These are phyloP conservation scores for Xiphorhynchus elegans DNA, from an alignment of 2,113 vertebrate genomes.

Conservation along the genomic window DNA sequence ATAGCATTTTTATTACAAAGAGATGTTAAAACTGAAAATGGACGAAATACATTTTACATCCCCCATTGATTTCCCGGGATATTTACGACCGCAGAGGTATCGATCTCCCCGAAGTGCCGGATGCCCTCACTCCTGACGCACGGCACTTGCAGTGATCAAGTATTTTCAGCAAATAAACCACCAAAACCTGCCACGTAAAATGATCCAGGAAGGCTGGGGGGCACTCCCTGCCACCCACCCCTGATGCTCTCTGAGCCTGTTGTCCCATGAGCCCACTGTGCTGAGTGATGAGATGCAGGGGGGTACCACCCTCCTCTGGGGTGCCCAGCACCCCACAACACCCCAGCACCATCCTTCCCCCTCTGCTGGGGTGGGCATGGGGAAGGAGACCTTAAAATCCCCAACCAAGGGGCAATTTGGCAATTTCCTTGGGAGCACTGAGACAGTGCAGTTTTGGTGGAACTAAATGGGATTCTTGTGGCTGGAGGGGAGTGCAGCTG, in stretches of 20 bases:
- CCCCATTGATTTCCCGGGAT: constrained; percentile 9
- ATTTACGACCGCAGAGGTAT: constrained; percentile 42
- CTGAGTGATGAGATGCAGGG: fast-evolving
- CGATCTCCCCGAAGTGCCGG: constrained; percentile 41
- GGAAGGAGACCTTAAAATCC: not conserved
- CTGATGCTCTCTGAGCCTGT: not conserved
- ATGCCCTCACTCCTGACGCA: not conserved
- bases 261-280: fast-evolving
- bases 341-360: not conserved
- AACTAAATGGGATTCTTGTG: fast-evolving
- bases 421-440: not conserved
- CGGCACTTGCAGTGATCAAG: not conserved
- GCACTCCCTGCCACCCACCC: not conserved
- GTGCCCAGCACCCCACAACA: fast-evolving
- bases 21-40: constrained; percentile 23
- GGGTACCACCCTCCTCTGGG: fast-evolving
- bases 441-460: not conserved
- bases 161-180: not conserved
- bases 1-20: constrained; percentile 4
- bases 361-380: not conserved
- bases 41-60: not conserved
- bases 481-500: not conserved
- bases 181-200: not conserved
- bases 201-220: not conserved
- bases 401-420: not conserved